Evolutionary conservation across 2,888 invertebrate genomes (phyloP).

Genomic region (Cyaniris semiargus): DNA sequence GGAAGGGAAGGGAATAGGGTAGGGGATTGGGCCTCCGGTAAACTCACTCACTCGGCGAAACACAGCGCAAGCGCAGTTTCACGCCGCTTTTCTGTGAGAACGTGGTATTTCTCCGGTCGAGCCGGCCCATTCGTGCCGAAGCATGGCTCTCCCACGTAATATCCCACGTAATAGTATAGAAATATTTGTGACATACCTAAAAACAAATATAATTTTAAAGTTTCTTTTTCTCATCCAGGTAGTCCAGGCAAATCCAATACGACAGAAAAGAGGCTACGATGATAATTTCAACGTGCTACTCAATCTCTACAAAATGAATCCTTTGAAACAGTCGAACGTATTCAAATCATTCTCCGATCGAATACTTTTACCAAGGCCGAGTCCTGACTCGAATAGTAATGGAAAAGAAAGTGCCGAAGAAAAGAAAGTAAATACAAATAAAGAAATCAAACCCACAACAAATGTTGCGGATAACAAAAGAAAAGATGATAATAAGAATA

Average conservation of each 20-base stretch:
- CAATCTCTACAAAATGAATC: constrained; percentile 63
- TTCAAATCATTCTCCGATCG: constrained; percentile 57
- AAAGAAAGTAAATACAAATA: constrained; percentile 45
- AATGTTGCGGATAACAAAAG: neutral
- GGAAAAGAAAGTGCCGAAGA: constrained; percentile 54
- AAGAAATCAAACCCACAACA: constrained; percentile 4
- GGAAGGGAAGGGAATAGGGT: too few species aligned
- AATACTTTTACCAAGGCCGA: constrained; percentile 51
- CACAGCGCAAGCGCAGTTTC: too few species aligned
- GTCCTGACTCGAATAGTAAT: constrained; percentile 51
- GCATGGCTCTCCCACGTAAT: too few species aligned
- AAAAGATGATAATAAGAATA: constrained; percentile 8
- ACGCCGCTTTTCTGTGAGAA: too few species aligned
- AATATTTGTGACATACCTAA: too few species aligned
- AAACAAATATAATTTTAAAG: too few species aligned
- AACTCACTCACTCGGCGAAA: too few species aligned
- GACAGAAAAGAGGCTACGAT: constrained; percentile 43
- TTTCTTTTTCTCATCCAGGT: neutral
- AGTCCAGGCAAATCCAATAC: neutral
- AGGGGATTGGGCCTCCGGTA: too few species aligned
- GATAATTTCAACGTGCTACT: constrained; percentile 60
- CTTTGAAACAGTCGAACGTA: constrained; percentile 57
- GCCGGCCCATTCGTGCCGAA: too few species aligned
- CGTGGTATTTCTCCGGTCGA: too few species aligned
- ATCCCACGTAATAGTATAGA: too few species aligned